Percentiles rank a stretch among this genome's conserved stretches.
phyloP scores from a whole-genome alignment of 2,888 invertebrate genomes.

The Caenorhabditis sulstoni region DNA sequence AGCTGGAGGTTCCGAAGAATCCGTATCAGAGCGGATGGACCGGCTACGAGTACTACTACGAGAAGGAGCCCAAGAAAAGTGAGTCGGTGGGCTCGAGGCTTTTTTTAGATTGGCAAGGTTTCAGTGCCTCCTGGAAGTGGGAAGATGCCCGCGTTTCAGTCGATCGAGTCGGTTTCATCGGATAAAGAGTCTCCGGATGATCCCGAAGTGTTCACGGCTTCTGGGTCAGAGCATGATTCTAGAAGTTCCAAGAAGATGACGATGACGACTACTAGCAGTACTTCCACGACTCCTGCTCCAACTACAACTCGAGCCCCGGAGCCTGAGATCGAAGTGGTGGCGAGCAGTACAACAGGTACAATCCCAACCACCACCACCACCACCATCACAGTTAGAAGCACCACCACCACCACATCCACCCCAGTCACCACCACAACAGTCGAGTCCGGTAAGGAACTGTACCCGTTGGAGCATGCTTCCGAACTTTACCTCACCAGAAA shows the following conservation, averaged over 20 bases:
- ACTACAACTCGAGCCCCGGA: background rate
- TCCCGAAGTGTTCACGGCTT: slow-evolving; percentile 19
- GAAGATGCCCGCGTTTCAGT: slow-evolving; percentile 44
- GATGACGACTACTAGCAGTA: background rate
- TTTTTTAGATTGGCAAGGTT: background rate
- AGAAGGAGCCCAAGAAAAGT: slow-evolving; percentile 41
- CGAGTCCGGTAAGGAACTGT: slow-evolving; percentile 10
- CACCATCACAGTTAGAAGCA: slow-evolving; percentile 3
- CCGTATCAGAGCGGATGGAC: slow-evolving; percentile 55
- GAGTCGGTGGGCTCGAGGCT: background rate
- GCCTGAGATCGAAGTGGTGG: slow-evolving; percentile 26
- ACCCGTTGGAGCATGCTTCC: background rate
- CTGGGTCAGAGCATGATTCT: slow-evolving; percentile 10
- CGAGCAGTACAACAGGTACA: slow-evolving; percentile 43
- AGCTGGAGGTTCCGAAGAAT: slow-evolving; percentile 39
- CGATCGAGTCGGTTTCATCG: slow-evolving; percentile 11
- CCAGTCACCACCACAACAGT: slow-evolving; percentile 3
- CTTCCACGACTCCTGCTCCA: background rate
- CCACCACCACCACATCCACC: slow-evolving; percentile 18
- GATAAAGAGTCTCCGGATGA: slow-evolving; percentile 43
- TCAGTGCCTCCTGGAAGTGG: slow-evolving; percentile 8
- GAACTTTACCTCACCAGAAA: slow-evolving; percentile 1
- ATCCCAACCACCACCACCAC: slow-evolving; percentile 11
- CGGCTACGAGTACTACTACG: slow-evolving; percentile 59
- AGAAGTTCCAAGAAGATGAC: background rate